Evolutionary conservation across 2,113 vertebrate genomes (phyloP).

Genomic region (Podocnemis expansa): DNA sequence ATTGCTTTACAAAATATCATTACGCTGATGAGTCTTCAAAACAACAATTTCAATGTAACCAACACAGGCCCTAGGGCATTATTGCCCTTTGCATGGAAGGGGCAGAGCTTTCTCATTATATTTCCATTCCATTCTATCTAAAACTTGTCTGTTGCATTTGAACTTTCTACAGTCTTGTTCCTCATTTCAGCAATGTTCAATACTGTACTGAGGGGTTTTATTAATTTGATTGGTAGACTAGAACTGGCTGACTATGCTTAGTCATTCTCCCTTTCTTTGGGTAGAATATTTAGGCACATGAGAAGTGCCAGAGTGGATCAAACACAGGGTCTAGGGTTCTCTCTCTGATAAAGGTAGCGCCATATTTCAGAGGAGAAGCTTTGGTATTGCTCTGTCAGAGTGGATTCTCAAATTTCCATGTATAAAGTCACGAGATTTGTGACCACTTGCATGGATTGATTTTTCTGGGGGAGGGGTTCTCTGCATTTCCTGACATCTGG

Average conservation of each 20-base stretch:
- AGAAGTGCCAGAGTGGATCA: not conserved
- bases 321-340: not conserved
- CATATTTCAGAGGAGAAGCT: not conserved
- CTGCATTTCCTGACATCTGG: not conserved
- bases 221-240: not conserved
- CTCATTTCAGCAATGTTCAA: not conserved
- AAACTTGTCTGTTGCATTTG: not conserved
- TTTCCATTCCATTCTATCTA: not conserved
- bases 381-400: fast-evolving
- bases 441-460: not conserved
- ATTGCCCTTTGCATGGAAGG: not conserved
- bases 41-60: not conserved
- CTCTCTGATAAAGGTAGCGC: fast-evolving
- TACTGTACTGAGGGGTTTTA: not conserved
- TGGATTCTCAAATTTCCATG: not conserved
- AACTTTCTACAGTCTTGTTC: not conserved
- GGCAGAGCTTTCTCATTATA: not conserved
- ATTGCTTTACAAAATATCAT: not conserved
- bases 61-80: not conserved
- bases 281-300: not conserved
- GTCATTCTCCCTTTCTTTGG: not conserved
- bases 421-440: not conserved
- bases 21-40: not conserved
- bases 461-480: not conserved
- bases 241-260: not conserved